Evolutionary conservation across 2,888 invertebrate genomes (phyloP).

Genomic region (Dendrolimus pini): DNA sequence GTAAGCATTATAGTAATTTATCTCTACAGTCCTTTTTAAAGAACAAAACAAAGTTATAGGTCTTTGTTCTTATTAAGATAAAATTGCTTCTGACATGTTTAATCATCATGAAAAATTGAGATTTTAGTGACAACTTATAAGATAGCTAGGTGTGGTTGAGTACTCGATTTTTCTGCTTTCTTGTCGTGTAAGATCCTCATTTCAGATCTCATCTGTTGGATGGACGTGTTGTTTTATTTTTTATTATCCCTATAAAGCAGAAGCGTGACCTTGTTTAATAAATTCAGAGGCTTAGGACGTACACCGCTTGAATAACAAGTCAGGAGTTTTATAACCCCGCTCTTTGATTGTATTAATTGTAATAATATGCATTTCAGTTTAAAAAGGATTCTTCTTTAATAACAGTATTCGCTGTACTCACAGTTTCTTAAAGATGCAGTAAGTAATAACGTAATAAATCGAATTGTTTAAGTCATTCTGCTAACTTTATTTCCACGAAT

Average conservation of each 20-base stretch:
- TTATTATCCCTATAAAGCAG: constrained; percentile 57
- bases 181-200: constrained; percentile 36
- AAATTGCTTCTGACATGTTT: too few relatives aligned
- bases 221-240: constrained; percentile 63
- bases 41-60: too few relatives aligned
- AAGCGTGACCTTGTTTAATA: constrained; percentile 55
- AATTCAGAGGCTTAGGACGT: constrained; percentile 29
- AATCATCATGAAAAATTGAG: too few relatives aligned
- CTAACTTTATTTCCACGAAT: too few relatives aligned
- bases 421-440: too few relatives aligned
- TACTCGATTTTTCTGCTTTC: constrained; percentile 23
- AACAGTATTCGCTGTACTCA: too few relatives aligned
- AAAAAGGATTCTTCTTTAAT: too few relatives aligned
- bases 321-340: constrained; percentile 18
- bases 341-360: not conserved
- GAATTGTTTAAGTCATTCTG: too few relatives aligned
- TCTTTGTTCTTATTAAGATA: too few relatives aligned
- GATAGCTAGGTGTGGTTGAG: not conserved
- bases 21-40: too few relatives aligned
- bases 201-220: constrained; percentile 59
- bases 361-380: not conserved
- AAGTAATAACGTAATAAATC: too few relatives aligned
- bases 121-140: not conserved
- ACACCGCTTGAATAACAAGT: constrained; percentile 44
- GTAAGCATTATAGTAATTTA: too few relatives aligned